Evolutionary conservation across 1,140 invertebrate genomes (phyloP).

Genomic region (Atta cephalotes): DNA sequence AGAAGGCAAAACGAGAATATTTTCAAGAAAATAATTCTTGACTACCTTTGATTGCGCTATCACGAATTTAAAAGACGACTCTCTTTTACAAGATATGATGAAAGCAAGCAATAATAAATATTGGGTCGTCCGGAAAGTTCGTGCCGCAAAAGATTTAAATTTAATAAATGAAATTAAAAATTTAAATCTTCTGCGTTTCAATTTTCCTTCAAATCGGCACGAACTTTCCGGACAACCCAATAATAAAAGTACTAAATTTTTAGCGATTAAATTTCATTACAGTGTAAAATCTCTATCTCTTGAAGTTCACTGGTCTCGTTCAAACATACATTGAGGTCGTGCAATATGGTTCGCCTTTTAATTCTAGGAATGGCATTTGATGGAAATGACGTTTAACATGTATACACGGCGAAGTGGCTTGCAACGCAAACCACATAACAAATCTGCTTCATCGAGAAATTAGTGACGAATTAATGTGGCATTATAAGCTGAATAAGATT

Average conservation of each 20-base stretch:
- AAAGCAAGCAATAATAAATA: background rate
- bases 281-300: background rate
- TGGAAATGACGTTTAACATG: slow-evolving; percentile 36
- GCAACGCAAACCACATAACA: background rate
- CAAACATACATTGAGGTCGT: background rate
- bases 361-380: slow-evolving; percentile 27
- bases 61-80: background rate
- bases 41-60: background rate
- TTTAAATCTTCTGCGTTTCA: too few relatives aligned
- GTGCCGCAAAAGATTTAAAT: too few relatives aligned
- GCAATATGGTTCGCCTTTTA: background rate
- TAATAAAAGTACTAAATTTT: slow-evolving; percentile 19
- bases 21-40: background rate
- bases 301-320: background rate
- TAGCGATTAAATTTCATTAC: slow-evolving; percentile 22
- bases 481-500: slow-evolving; percentile 12
- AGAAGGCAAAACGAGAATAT: background rate
- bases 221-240: too few relatives aligned
- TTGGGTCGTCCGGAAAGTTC: too few relatives aligned
- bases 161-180: too few relatives aligned
- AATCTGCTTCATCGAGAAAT: slow-evolving; percentile 25
- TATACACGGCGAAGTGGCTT: background rate
- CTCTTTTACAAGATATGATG: background rate
- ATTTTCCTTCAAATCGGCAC: too few relatives aligned
- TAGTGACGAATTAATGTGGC: slow-evolving; percentile 29